Percentiles rank a stretch among this genome's conserved stretches.
Evolutionary conservation across 2,113 vertebrate genomes (phyloP).

Genomic region (Seriola quinqueradiata): DNA sequence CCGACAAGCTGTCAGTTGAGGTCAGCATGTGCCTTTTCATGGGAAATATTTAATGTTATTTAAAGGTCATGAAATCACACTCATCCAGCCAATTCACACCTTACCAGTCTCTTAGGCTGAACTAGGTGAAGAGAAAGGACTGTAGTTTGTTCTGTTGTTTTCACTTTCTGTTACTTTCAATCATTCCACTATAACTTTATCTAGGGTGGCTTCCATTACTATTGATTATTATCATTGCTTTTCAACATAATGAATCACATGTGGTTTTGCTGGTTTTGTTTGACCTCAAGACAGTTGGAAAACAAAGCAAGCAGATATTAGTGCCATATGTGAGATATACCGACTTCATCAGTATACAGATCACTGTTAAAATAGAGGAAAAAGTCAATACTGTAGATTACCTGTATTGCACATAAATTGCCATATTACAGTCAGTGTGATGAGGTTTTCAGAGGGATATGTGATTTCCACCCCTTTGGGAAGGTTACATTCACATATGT

Average conservation of each 20-base stretch:
- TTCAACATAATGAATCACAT: neutral
- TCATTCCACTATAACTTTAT: neutral
- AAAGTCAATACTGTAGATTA: neutral
- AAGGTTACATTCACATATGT: constrained; percentile 40
- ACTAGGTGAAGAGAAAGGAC: neutral
- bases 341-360: constrained; percentile 25
- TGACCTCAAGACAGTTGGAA: neutral
- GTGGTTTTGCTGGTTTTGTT: neutral
- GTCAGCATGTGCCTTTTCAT: neutral
- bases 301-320: constrained; percentile 15
- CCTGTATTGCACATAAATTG: constrained; percentile 20
- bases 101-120: neutral
- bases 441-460: constrained; percentile 31
- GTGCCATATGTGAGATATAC: neutral
- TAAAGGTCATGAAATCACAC: neutral
- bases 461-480: constrained; percentile 17
- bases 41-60: neutral
- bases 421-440: constrained; percentile 16
- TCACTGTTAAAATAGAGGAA: neutral
- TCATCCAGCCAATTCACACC: neutral
- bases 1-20: neutral
- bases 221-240: neutral
- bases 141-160: neutral
- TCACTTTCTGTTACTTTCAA: neutral
- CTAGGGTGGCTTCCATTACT: neutral